A percentile compares a stretch with the other conserved stretches of the same genome.
phyloP scores from a whole-genome alignment of 2,888 invertebrate species.

The Eulithis testata region DNA sequence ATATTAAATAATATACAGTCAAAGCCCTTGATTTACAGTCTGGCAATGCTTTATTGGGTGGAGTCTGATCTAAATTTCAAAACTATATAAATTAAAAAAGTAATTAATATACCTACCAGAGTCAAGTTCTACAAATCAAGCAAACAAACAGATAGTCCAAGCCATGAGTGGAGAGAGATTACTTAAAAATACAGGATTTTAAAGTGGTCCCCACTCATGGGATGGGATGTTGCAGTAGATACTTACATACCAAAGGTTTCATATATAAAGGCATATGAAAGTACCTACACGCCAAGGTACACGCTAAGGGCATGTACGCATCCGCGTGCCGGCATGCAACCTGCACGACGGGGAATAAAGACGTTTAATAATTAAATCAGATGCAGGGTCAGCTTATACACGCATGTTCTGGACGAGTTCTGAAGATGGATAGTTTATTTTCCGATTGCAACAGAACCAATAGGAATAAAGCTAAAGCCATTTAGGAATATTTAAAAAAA shows the following conservation, averaged over 20 bases:
- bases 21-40: slow-evolving; percentile 69
- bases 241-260: not conserved
- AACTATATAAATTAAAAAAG: not conserved
- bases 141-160: no score
- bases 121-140: no score
- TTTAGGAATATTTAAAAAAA: no score
- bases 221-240: no score
- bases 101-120: no score
- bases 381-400: slow-evolving; percentile 74
- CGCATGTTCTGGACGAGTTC: slow-evolving; percentile 58
- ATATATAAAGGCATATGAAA: slow-evolving; percentile 10
- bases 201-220: no score
- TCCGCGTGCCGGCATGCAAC: slow-evolving; percentile 78
- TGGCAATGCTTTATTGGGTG: slow-evolving; percentile 61
- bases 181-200: no score
- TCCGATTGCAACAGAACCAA: not conserved
- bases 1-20: slow-evolving; percentile 83
- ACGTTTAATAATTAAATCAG: slow-evolving; percentile 83
- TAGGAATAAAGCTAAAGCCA: no score
- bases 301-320: slow-evolving; percentile 67
- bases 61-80: slow-evolving; percentile 29
- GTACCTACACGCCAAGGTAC: slow-evolving; percentile 32
- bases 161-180: no score
- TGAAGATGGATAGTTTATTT: slow-evolving; percentile 36
- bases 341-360: slow-evolving; percentile 81